Evolutionary conservation across 2,888 invertebrate genomes (phyloP).

Genomic region (Volucella zonaria): DNA sequence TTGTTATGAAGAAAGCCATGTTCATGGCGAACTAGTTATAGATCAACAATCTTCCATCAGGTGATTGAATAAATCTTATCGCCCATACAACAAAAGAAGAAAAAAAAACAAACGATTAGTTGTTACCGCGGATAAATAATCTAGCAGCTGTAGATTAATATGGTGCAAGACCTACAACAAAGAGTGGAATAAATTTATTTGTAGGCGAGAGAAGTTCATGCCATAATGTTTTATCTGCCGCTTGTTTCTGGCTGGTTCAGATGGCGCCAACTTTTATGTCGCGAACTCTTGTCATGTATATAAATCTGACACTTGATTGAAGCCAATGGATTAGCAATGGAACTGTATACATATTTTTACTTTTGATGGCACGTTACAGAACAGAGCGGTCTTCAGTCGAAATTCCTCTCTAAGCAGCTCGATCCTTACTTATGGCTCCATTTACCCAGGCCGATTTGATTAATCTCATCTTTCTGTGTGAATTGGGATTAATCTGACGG

Average conservation of each 20-base stretch:
- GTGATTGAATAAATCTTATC: conserved; percentile 23
- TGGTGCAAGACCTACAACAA: not conserved
- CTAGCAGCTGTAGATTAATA: not conserved
- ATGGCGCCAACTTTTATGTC: not conserved
- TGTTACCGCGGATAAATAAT: too few species aligned
- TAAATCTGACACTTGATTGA: not conserved
- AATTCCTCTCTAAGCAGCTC: too few species aligned
- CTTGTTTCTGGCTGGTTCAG: not conserved
- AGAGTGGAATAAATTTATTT: conserved; percentile 16
- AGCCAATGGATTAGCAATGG: too few species aligned
- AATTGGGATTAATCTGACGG: too few species aligned
- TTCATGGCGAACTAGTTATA: not conserved
- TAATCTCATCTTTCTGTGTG: too few species aligned
- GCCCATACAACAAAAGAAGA: not conserved
- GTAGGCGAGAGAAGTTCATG: not conserved
- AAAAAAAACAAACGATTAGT: not conserved
- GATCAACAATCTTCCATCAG: not conserved
- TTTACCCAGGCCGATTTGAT: too few species aligned
- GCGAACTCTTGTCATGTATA: not conserved
- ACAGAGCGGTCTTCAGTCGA: too few species aligned
- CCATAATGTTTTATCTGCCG: not conserved
- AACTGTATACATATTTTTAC: too few species aligned
- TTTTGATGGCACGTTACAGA: too few species aligned
- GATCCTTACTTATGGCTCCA: too few species aligned
- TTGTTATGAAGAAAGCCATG: not conserved